These are phyloP conservation scores for Pipa parva DNA, from an alignment of 2,113 vertebrate species.

Conservation along the genomic window DNA sequence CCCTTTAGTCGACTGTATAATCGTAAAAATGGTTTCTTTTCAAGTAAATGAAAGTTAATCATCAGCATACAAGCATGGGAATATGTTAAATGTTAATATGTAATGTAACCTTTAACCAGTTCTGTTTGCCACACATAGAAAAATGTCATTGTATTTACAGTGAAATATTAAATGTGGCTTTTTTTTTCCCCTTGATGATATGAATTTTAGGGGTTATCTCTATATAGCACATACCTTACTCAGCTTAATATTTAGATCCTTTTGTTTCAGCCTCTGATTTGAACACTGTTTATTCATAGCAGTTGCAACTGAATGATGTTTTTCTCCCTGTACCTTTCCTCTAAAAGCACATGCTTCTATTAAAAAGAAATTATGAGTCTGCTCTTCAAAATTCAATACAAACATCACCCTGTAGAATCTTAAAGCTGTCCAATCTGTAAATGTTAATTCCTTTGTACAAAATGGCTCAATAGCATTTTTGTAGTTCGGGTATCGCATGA, in stretches of 20 bases:
- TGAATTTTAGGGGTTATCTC: not conserved
- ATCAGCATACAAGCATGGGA: constrained; percentile 43
- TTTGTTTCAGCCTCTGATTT: not conserved
- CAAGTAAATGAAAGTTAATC: constrained; percentile 55
- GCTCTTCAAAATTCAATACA: constrained; percentile 50
- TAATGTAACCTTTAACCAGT: constrained; percentile 48
- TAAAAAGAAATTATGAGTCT: constrained; percentile 49
- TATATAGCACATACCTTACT: not conserved
- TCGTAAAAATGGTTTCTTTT: constrained; percentile 60
- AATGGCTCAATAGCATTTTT: constrained; percentile 72
- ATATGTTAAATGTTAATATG: constrained; percentile 50
- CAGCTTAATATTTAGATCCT: not conserved
- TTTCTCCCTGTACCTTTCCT: constrained; percentile 42
- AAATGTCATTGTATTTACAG: constrained; percentile 46
- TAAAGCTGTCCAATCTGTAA: constrained; percentile 43
- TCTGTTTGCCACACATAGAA: constrained; percentile 42
- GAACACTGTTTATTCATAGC: constrained; percentile 55
- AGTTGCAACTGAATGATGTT: constrained; percentile 50
- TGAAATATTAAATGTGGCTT: constrained; percentile 46
- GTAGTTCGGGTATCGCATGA: constrained; percentile 56
- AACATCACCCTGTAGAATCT: constrained; percentile 56
- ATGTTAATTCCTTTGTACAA: constrained; percentile 57
- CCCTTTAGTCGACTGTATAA: constrained; percentile 56
- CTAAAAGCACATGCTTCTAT: constrained; percentile 48
- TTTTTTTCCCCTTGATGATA: constrained; percentile 18